Percentiles rank a stretch among this genome's conserved stretches.
phyloP scores from a whole-genome alignment of 2,113 vertebrate species.

The Taurulus bubalis region DNA sequence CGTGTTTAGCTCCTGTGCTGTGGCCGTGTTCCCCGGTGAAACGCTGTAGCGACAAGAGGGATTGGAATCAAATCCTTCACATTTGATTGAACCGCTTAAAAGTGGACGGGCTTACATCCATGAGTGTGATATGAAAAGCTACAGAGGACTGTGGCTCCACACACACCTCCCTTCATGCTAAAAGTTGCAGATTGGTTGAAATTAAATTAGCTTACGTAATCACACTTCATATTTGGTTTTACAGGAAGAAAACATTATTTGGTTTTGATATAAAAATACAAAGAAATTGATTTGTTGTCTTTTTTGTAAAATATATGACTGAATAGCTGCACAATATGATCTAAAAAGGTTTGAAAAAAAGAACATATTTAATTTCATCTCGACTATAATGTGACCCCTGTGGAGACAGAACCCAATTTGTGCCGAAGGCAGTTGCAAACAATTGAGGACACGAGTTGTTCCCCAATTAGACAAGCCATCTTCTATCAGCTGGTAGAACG shows the following conservation, averaged over 20 bases:
- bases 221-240: neutral
- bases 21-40: neutral
- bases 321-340: too few relatives aligned
- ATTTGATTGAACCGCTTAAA: neutral
- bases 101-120: neutral
- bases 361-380: neutral
- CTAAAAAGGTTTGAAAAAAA: too few relatives aligned
- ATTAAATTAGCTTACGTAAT: neutral
- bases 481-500: neutral
- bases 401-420: constrained; percentile 32
- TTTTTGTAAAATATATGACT: too few relatives aligned
- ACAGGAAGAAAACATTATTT: neutral
- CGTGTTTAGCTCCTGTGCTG: too few relatives aligned
- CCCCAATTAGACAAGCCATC: constrained; percentile 13
- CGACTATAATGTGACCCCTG: constrained; percentile 2
- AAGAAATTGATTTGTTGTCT: too few relatives aligned
- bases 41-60: neutral
- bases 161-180: neutral
- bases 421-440: constrained; percentile 23
- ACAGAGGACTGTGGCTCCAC: neutral
- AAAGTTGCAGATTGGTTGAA: neutral
- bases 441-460: constrained; percentile 15
- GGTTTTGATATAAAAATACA: neutral
- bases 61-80: neutral
- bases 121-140: too few relatives aligned